phyloP scores from a whole-genome alignment of 1,140 invertebrate species.

The Drosophila suzukii region DNA sequence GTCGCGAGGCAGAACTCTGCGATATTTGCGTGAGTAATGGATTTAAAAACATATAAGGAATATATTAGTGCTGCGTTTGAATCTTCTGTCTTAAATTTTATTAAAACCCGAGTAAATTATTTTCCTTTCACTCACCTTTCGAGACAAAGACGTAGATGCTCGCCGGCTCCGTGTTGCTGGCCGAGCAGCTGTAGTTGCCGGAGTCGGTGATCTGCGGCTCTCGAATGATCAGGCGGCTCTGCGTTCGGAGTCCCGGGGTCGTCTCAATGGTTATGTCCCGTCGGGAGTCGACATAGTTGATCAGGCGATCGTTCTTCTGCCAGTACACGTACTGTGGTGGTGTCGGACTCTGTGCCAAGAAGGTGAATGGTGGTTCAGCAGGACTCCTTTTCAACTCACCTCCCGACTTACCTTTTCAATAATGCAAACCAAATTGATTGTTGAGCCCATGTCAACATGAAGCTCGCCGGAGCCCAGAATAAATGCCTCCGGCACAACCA shows the following conservation, averaged over 20 bases:
- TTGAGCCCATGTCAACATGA: constrained; percentile 94
- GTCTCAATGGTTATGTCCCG: constrained; percentile 94
- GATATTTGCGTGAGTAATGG: no score
- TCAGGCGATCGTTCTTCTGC: constrained; percentile 96
- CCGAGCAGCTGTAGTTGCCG: constrained; percentile 95
- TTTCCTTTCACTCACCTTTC: constrained; percentile 89
- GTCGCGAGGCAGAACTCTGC: no score
- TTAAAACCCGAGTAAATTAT: neutral
- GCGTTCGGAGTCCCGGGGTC: constrained; percentile 92
- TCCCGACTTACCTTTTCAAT: constrained; percentile 92
- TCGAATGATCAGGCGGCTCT: constrained; percentile 92
- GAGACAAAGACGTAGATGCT: constrained; percentile 95
- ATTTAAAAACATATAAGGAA: no score
- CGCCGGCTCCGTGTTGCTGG: constrained; percentile 94
- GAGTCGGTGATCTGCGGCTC: constrained; percentile 94
- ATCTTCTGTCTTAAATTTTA: no score
- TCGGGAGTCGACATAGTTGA: constrained; percentile 94
- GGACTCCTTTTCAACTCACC: neutral
- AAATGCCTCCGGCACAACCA: constrained; percentile 94
- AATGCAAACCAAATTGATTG: constrained; percentile 95
- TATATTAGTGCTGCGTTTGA: no score
- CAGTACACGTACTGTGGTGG: constrained; percentile 96
- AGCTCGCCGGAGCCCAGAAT: constrained; percentile 94
- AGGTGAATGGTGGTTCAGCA: constrained; percentile 1
- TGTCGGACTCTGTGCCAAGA: constrained; percentile 90